Conservation (phyloP, 2,888 invertebrate genomes). For the Protophormia terraenovae region DNA sequence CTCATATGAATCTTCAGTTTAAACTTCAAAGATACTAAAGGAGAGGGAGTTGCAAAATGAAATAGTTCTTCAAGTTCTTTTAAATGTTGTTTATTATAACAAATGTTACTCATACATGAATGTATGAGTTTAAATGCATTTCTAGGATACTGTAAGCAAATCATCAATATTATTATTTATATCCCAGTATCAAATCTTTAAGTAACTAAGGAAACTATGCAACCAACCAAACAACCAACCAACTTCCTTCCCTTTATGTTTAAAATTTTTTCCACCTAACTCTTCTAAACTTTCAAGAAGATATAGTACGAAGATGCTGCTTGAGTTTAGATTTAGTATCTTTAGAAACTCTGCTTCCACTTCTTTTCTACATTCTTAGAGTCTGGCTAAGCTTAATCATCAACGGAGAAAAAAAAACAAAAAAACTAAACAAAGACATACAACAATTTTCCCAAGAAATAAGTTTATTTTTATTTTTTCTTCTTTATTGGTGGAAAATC, state of each 20-base stretch:
- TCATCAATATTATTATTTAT: conserved; percentile 63
- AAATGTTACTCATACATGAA: background rate
- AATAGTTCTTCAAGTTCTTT: background rate
- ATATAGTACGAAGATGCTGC: conserved; percentile 11
- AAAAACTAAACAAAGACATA: conserved; percentile 46
- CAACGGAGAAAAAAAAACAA: too few relatives aligned
- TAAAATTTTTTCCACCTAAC: background rate
- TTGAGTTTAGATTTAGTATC: too few relatives aligned
- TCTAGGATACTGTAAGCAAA: conserved; percentile 13
- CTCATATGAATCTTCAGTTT: background rate
- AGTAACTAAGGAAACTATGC: conserved; percentile 69
- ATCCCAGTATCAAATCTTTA: conserved; percentile 74
- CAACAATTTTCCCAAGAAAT: background rate
- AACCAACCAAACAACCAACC: conserved; percentile 71
- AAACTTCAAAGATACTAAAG: background rate
- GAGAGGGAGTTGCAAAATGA: background rate
- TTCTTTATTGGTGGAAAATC: background rate
- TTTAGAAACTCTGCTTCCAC: conserved; percentile 10
- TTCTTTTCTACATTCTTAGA: background rate
- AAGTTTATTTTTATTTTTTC: background rate
- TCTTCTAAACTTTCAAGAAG: background rate
- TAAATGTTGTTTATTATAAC: conserved; percentile 42
- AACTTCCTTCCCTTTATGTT: background rate
- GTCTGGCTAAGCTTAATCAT: conserved; percentile 29
- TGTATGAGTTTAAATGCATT: background rate